These are phyloP conservation scores for Rhinolophus ferrumequinum DNA, from an alignment of 2,113 vertebrate genomes.

Conservation along the genomic window DNA sequence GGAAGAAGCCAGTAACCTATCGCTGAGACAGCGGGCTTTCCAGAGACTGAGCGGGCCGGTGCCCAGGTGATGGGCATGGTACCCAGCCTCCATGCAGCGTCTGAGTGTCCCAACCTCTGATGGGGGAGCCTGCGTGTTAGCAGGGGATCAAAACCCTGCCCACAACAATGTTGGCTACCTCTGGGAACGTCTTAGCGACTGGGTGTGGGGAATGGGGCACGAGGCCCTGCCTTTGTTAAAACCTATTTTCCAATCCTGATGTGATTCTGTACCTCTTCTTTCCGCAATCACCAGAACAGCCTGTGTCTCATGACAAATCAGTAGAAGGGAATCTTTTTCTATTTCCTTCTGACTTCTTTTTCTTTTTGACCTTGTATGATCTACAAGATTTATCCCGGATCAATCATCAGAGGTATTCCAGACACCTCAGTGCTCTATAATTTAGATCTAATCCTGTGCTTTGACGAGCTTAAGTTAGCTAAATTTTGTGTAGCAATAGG, in stretches of 20 bases:
- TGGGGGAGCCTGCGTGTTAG: neutral
- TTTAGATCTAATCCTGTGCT: neutral
- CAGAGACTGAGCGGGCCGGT: neutral
- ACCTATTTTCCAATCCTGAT: neutral
- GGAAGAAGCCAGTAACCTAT: neutral
- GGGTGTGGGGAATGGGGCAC: neutral
- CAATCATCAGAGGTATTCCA: neutral
- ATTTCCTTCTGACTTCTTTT: neutral
- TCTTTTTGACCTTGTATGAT: neutral
- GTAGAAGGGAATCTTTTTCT: neutral
- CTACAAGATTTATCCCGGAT: neutral
- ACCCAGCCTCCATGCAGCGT: neutral
- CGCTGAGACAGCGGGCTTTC: neutral
- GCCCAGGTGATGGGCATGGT: neutral
- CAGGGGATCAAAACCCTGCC: neutral
- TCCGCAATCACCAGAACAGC: neutral
- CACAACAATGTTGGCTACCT: neutral
- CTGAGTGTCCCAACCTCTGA: neutral
- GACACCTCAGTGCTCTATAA: neutral
- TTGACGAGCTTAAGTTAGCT: neutral
- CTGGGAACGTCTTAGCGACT: neutral
- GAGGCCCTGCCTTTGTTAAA: neutral
- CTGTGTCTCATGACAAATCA: fast-evolving
- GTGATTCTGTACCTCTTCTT: neutral
- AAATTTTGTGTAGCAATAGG: neutral